Conservation (phyloP, 2,113 vertebrate genomes). For the Onychostruthus taczanowskii region DNA sequence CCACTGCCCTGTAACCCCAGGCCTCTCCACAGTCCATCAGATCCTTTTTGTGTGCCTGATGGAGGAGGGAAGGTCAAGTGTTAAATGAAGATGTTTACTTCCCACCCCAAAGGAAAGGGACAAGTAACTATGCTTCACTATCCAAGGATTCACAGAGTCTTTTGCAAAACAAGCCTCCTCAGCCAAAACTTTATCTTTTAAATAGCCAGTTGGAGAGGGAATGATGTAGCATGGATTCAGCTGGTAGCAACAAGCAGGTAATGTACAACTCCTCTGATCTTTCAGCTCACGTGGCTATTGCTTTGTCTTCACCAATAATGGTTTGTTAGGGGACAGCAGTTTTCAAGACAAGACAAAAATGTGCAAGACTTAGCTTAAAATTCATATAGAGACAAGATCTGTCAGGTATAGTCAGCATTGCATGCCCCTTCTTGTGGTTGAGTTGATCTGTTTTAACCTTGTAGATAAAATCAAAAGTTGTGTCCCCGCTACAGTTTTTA, state of each 20-base stretch:
- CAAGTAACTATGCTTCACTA: not conserved
- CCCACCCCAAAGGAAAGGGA: not conserved
- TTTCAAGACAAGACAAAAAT: not conserved
- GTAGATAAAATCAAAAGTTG: not conserved
- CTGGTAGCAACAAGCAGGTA: not conserved
- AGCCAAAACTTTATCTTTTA: not conserved
- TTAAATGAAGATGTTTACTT: not conserved
- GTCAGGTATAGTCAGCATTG: not conserved
- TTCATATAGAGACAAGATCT: not conserved
- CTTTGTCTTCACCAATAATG: not conserved
- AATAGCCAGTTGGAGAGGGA: not conserved
- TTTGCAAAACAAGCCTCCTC: not conserved
- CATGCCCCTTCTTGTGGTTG: not conserved
- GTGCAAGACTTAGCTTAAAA: not conserved
- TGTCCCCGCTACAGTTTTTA: not conserved
- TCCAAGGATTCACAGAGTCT: not conserved
- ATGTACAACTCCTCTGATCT: not conserved
- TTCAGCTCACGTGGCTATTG: not conserved
- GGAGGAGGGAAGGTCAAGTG: accelerated
- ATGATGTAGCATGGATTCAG: not conserved
- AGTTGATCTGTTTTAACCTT: not conserved
- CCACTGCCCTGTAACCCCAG: not conserved
- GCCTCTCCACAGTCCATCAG: not conserved
- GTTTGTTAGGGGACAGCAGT: not conserved
- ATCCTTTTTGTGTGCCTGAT: not conserved